Evolutionary conservation across 2,888 invertebrate species (phyloP), one percentile per base, ranked within the genome.

Genomic region (Prosopocoilus inquinatus): DNA sequence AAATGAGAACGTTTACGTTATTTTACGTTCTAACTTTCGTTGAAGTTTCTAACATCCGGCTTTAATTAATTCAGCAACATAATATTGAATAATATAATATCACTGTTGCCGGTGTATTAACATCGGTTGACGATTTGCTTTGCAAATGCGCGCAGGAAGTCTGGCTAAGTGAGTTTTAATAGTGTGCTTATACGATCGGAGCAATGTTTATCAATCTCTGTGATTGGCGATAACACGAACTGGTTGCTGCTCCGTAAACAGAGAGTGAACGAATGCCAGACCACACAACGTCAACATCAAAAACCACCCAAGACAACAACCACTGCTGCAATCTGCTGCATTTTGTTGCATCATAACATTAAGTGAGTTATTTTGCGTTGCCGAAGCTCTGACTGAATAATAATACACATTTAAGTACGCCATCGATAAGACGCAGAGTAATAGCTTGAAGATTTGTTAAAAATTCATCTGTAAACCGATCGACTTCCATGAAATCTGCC

Each of bases 161-260:
- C 41, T 16, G 16, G 41, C 16, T 41, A 41, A 41, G n/a, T 41
- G 41, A 41, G 16, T 41, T 41, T 41, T 41, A 41, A 41, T 38
- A 38, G 38, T 38, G 38, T 16, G 16, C 16, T 41, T 11, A 16
- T 16, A 16, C 41, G 16, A 13, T 41, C 41, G 9, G 5, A 16
- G 41, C 41, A 41, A 41, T 41, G 41, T 41, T 41, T 41, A 41
- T 41, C 41, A 41, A 9, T 15, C 13, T 28, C 12, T 11, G 16
- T 41, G 41, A 41, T 41, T 16, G 15, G 41, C 9, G 41, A 41
- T 41, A 41, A 41, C 41, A 11, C 41, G 41, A 41, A 36, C 36
- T 36, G 36, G 41, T 41, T 41, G 16, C 41, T 41, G 13, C 41
- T 12, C 12, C 20, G 20, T 28, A 15, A 16, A 15, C 12, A 13